Percentiles rank a stretch among this genome's conserved stretches.
Conservation (phyloP, 2,888 invertebrate species). For the Stenodema calcarata region DNA sequence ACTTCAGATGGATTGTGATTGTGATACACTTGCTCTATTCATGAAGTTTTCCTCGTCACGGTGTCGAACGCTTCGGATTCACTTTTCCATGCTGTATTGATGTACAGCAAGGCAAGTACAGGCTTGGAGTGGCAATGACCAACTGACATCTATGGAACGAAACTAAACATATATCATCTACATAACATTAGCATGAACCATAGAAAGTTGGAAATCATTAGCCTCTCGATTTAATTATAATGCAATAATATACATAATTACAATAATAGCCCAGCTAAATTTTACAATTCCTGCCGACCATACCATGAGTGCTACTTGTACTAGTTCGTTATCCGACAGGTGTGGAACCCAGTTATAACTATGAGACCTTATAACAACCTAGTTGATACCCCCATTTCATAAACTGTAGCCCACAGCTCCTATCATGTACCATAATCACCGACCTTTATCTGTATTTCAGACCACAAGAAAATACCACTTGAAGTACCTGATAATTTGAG, state of each 20-base stretch:
- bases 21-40: conserved; percentile 13
- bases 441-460: too few species aligned
- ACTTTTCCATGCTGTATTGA: conserved; percentile 4
- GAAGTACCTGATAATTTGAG: too few species aligned
- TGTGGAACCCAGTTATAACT: too few species aligned
- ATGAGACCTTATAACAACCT: too few species aligned
- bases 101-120: neutral
- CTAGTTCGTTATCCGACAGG: too few species aligned
- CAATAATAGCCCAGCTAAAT: too few species aligned
- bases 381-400: too few species aligned
- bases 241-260: neutral
- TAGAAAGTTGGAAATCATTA: neutral
- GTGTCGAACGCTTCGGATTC: neutral
- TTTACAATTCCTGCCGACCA: too few species aligned
- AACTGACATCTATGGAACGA: neutral
- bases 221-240: neutral
- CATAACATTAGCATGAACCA: neutral
- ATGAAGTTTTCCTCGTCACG: neutral
- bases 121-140: neutral
- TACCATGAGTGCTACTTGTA: too few species aligned
- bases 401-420: too few species aligned
- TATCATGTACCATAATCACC: too few species aligned
- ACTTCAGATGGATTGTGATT: conserved; percentile 26
- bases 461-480: too few species aligned
- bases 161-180: neutral